A percentile compares a stretch with the other conserved stretches of the same genome.
Evolutionary conservation across 2,113 vertebrate genomes (phyloP).

Genomic region (Isichthys henryi): DNA sequence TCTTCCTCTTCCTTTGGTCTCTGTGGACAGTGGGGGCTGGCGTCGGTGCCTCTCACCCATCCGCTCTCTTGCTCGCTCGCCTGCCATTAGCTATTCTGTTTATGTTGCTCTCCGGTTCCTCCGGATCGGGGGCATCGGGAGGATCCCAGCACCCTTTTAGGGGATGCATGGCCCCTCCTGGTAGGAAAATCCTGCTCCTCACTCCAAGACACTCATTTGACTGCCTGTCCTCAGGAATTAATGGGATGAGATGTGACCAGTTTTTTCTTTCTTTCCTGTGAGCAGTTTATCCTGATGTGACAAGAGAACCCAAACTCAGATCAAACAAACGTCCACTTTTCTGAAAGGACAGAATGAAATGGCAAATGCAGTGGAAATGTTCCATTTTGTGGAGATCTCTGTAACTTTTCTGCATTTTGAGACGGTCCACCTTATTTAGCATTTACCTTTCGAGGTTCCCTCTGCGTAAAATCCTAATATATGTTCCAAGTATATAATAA

Average conservation of each 20-base stretch:
- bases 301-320: neutral
- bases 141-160: slow-evolving; percentile 61
- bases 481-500: neutral
- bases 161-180: slow-evolving; percentile 54
- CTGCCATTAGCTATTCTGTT: slow-evolving; percentile 71
- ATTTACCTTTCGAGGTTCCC: neutral
- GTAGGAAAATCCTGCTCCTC: slow-evolving; percentile 40
- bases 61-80: slow-evolving; percentile 50
- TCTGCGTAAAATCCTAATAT: neutral
- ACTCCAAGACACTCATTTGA: neutral
- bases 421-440: neutral
- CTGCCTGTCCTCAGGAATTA: neutral
- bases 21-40: slow-evolving; percentile 58
- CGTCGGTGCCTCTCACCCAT: slow-evolving; percentile 52
- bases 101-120: slow-evolving; percentile 63
- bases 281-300: neutral
- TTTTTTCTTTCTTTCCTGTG: neutral
- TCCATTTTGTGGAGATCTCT: neutral
- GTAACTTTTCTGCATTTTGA: neutral
- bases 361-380: neutral
- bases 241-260: neutral
- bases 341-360: neutral
- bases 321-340: neutral
- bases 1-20: slow-evolving; percentile 51
- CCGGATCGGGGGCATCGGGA: slow-evolving; percentile 57